These are phyloP conservation scores for Apotomis capreana DNA, from an alignment of 2,888 invertebrate species.

Conservation along the genomic window DNA sequence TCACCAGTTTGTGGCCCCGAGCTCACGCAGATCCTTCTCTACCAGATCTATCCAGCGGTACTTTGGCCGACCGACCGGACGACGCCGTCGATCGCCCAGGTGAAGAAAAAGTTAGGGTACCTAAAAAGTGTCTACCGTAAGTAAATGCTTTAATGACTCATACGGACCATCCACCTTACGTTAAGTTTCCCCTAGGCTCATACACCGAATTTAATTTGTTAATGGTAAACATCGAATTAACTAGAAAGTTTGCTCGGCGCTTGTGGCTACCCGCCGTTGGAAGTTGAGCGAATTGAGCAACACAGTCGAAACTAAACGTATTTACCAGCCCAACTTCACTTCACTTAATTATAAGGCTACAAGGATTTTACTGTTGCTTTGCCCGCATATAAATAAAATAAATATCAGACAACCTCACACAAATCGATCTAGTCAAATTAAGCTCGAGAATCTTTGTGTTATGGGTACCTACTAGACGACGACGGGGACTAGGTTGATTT, in stretches of 20 bases:
- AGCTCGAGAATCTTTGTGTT: no score
- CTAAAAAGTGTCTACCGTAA: background rate
- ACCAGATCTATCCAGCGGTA: no score
- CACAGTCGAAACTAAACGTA: constrained; percentile 22
- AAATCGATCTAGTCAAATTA: no score
- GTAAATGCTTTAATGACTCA: background rate
- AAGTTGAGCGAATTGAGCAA: constrained; percentile 27
- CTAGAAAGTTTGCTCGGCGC: constrained; percentile 8
- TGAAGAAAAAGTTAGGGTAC: no score
- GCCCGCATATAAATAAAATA: background rate
- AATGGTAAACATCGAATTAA: constrained; percentile 23
- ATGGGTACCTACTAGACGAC: no score
- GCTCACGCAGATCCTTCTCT: no score
- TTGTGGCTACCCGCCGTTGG: constrained; percentile 16
- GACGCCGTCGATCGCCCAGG: no score
- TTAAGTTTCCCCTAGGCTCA: background rate
- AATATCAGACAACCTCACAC: no score
- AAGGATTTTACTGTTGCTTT: background rate
- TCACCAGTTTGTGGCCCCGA: no score
- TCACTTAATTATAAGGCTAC: constrained; percentile 1
- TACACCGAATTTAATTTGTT: constrained; percentile 18
- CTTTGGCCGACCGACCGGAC: no score
- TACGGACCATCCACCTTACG: background rate
- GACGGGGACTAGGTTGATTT: no score
- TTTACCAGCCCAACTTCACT: constrained; percentile 2